Conservation (phyloP, 2,888 invertebrate genomes). For the Cephus spinipes region DNA sequence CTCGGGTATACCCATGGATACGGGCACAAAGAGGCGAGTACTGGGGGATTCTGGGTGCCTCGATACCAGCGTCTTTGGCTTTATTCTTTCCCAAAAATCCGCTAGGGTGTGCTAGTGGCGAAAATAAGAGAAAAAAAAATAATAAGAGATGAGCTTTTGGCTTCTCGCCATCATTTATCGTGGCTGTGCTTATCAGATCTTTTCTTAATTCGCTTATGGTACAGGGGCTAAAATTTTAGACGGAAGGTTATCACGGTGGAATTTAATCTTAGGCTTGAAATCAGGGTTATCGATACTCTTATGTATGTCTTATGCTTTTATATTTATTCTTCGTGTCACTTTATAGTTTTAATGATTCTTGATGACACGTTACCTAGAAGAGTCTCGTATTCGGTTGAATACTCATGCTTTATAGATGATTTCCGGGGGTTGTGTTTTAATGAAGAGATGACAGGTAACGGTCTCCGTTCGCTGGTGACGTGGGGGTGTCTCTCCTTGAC, state of each 20-base stretch:
- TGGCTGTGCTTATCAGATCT: constrained; percentile 29
- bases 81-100: constrained; percentile 38
- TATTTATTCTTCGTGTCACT: not conserved
- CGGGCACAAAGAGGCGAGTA: constrained; percentile 42
- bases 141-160: constrained; percentile 29
- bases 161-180: constrained; percentile 38
- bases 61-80: constrained; percentile 25
- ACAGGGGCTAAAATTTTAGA: not conserved
- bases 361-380: not conserved
- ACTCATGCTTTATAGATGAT: not conserved
- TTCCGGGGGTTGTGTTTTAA: constrained; percentile 38
- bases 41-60: constrained; percentile 45
- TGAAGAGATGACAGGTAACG: constrained; percentile 58
- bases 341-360: not conserved
- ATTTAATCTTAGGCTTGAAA: not conserved
- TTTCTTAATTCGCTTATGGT: not conserved
- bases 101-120: not conserved
- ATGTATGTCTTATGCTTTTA: not conserved
- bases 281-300: not conserved
- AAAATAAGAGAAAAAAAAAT: not conserved
- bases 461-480: constrained; percentile 40
- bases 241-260: not conserved
- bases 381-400: not conserved
- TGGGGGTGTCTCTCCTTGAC: constrained; percentile 49
- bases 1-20: constrained; percentile 38